Conservation (phyloP, 2,888 invertebrate species). For the Drosophila gaucha region DNA sequence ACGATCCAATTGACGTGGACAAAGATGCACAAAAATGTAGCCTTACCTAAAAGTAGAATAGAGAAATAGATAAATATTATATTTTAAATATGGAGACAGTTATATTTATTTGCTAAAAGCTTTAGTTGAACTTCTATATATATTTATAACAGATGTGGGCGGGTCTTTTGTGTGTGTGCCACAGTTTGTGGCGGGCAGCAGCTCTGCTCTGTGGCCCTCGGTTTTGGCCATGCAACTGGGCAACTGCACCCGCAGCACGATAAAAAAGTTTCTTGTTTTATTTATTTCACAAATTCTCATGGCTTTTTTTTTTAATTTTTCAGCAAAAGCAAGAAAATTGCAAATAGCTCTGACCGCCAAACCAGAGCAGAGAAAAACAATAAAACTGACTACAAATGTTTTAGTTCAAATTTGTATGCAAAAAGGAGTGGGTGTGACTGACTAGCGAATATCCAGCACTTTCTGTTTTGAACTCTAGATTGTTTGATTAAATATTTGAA, state of each 20-base stretch:
- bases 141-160: conserved; percentile 17
- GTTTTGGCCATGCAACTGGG: no score
- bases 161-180: conserved; percentile 13
- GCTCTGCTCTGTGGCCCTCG: conserved; percentile 26
- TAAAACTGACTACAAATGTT: conserved; percentile 23
- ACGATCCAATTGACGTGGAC: conserved; percentile 10
- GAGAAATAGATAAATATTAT: conserved; percentile 4
- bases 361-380: conserved; percentile 26
- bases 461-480: no score
- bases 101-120: conserved; percentile 44
- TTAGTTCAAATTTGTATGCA: conserved; percentile 12
- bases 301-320: background rate
- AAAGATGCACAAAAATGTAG: conserved; percentile 1
- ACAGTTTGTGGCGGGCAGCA: conserved; percentile 27
- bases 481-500: no score
- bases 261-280: conserved; percentile 39
- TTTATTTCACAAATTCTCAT: conserved; percentile 31
- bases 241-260: conserved; percentile 40
- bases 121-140: conserved; percentile 42
- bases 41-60: conserved; percentile 57
- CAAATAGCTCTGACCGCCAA: conserved; percentile 40
- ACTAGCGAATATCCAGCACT: background rate
- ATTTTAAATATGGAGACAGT: conserved; percentile 39
- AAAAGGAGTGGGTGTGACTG: background rate
- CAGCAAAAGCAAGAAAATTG: conserved; percentile 14